Base-by-base conservation (phyloP, 1,140 invertebrate genomes). In the Drosophila bocqueti region DNA sequence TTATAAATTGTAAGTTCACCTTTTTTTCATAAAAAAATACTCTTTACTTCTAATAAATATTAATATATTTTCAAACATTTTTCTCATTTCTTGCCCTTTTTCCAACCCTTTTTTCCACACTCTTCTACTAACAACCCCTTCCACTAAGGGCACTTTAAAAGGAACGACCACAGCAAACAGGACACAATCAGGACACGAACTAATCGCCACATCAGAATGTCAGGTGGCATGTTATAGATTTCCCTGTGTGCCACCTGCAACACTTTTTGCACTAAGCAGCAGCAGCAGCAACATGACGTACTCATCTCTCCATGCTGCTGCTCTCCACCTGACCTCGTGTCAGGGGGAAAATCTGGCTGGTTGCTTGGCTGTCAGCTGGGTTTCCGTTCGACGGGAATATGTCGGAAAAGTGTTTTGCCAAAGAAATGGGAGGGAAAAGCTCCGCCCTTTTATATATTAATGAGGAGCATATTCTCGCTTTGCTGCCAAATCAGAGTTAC, bases 131-230 rank as follows among this genome's bases (percentile, higher is more conserved):
- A 24, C 21, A 47, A 36, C 34, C 18, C 24, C 21, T 31, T 15
- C 1, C 46, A 42, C 9, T 4, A 31, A 57, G 36, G 6, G n/a
- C 24, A 40, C 52, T 59, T 54, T 43, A 16, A 29, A 58, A 31
- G 45, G 8, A 57, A 62, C 40, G 38, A 62, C 68, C 47, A 62
- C 55, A 73, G 68, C 58, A 62, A 73, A 73, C 47, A 63, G 72
- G 69, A 74, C 72, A 75, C 49, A 74, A 46, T 54, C 69, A 52
- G 69, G 69, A 75, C 72, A 74, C 72, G 38, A 54, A 76, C 60
- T 78, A 78, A 78, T 78, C 76, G 75, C 52, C 58, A 87, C 76
- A 89, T 87, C 83, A 87, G 74, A 62, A 69, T 80, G 83, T 89
- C 83, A 84, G 83, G 83, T 84, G 54, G 66, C 68, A 67, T 79